Base-by-base conservation (phyloP, 2,888 invertebrate genomes). In the Macrophya annulata region DNA sequence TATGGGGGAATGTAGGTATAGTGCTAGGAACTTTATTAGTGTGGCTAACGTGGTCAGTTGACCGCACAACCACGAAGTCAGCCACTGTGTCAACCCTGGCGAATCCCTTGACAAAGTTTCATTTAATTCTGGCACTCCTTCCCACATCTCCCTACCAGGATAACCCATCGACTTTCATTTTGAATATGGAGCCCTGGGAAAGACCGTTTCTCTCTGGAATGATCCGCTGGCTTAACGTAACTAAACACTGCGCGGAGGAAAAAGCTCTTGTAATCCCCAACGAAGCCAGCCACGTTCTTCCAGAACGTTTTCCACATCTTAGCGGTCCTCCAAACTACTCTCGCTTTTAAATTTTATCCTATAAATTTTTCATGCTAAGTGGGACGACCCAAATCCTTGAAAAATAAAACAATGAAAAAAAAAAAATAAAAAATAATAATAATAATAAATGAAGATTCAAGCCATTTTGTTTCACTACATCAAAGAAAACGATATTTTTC, bases 91-190 rank as follows among this genome's bases (percentile, higher is more conserved):
- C 81, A 43, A 81, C 37, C 81, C 77, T 31, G 15, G 48, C 4
- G 51, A 55, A 81, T 62, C 81, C 81, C 81, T 59, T 62, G 81
- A 81, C 59, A 62, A 81, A 81, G 81, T 81, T 81, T 62, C 81
- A 81, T 81, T 40, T 43, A 81, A 81, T 62, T 81, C 21, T 21
- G 40, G 12, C 21, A 21, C 40, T 17, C 4, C 5, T 0, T 31
- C 2, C 55, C 5, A n/a, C 45, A 43, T 10, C n/a, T 71, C 0
- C 40, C 74, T 15, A 10, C 43, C 68, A 12, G 51, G 43, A 21
- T 25, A 71, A 37, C 40, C 77, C 62, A 62, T 59, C 81, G 81
- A 59, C 68, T 83, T 83, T 83, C 25, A 83, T 83, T 83, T 71
- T 68, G 71, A 83, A 83, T 71, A 83, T 71, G 71, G 68, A 83